Evolutionary conservation across 2,797 vertebrate species (phyloP).

Genomic region (Gambelia wislizenii): DNA sequence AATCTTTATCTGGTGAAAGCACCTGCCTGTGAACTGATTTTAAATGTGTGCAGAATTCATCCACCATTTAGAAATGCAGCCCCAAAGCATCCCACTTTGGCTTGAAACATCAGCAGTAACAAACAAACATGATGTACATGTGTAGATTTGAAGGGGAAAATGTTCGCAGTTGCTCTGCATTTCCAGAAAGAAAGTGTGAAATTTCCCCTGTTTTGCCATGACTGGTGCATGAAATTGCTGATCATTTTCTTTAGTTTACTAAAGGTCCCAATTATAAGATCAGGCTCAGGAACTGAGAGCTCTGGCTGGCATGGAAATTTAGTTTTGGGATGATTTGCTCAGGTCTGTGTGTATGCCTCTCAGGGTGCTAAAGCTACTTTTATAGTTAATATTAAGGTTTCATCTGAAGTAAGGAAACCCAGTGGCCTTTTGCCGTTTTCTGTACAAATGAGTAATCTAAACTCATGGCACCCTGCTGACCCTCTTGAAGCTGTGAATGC

Average conservation of each 20-base stretch:
- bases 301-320: constrained; percentile 56
- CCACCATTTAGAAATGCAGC: constrained; percentile 11
- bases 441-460: constrained; percentile 31
- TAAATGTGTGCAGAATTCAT: not conserved
- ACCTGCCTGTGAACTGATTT: not conserved
- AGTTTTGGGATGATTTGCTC: constrained; percentile 57
- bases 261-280: constrained; percentile 49
- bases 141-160: constrained; percentile 38
- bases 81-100: constrained; percentile 1
- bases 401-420: constrained; percentile 35
- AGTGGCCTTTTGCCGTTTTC: not conserved
- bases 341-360: not conserved
- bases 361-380: constrained; percentile 25
- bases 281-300: constrained; percentile 46
- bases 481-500: constrained; percentile 12
- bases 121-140: not conserved
- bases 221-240: constrained; percentile 56
- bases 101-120: constrained; percentile 30
- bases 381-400: constrained; percentile 39
- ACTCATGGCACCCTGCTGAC: not conserved
- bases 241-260: constrained; percentile 50
- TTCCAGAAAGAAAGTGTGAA: constrained; percentile 61
- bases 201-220: constrained; percentile 54
- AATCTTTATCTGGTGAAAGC: not conserved
- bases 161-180: constrained; percentile 13